These are phyloP conservation scores for Clanis bilineata DNA, from an alignment of 2,888 invertebrate genomes.

Conservation along the genomic window DNA sequence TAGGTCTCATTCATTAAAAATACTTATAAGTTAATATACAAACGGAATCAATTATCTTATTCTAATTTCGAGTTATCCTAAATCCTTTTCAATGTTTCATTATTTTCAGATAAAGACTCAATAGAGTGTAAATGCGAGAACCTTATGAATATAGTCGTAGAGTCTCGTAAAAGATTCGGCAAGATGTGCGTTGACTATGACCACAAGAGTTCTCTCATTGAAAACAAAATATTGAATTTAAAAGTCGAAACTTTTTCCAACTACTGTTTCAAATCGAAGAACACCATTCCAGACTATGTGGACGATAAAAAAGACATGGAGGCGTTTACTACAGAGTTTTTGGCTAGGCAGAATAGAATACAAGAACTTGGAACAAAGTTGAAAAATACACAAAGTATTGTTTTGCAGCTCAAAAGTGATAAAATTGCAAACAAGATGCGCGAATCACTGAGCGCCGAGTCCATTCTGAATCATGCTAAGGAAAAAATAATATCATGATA, in stretches of 20 bases:
- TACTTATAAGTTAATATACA: too few species aligned
- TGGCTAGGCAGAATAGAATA: slow-evolving; percentile 42
- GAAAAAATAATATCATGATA: slow-evolving; percentile 31
- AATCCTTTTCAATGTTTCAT: background rate
- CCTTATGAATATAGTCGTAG: slow-evolving; percentile 70
- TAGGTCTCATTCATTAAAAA: too few species aligned
- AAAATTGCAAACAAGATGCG: slow-evolving; percentile 44
- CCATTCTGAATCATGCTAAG: slow-evolving; percentile 53
- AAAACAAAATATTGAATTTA: slow-evolving; percentile 62
- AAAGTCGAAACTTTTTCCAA: slow-evolving; percentile 57
- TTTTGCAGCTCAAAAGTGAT: slow-evolving; percentile 56
- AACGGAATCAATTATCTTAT: too few species aligned
- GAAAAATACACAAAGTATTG: slow-evolving; percentile 52
- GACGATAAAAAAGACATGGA: slow-evolving; percentile 53
- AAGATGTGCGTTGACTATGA: slow-evolving; percentile 65
- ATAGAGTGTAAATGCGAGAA: slow-evolving; percentile 65
- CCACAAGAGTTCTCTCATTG: slow-evolving; percentile 54
- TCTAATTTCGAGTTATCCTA: too few species aligned
- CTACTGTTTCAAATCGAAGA: slow-evolving; percentile 55
- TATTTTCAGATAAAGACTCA: slow-evolving; percentile 44
- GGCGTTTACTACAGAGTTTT: slow-evolving; percentile 48
- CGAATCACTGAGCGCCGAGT: slow-evolving; percentile 52
- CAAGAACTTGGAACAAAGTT: slow-evolving; percentile 46
- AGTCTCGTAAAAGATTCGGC: slow-evolving; percentile 68
- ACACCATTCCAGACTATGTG: slow-evolving; percentile 36